Base-by-base conservation (phyloP, 2,113 vertebrate genomes). In the Ciconia maguari region DNA sequence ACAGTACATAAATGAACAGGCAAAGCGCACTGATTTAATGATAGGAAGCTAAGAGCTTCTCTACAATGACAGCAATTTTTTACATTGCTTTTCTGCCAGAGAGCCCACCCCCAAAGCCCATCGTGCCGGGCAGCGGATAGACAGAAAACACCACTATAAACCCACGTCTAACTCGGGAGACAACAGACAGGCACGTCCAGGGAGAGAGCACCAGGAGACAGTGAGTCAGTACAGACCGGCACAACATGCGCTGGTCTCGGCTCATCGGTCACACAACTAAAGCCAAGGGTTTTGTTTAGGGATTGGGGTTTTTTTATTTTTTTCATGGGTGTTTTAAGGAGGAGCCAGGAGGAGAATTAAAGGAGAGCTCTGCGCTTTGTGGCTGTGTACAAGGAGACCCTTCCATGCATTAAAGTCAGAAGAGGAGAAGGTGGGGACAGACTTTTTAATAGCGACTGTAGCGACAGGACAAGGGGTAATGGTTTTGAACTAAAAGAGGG, bases 161-260 rank as follows among this genome's bases (percentile, higher is more conserved):
- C 6, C 90, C 81, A 61, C 1, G 12, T 57, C 82, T 32, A 52
- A 48, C 34, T 26, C 25, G 2, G 48, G 85, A 94, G 90, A 83
- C 68, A 70, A 92, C 87, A 91, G 96, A 83, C 92, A 80, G 88
- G 87, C 93, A 96, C 65, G 87, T 93, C 93, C 94, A 91, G 89
- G 1, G 1, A 27, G 69, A 71, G 72, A 82, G 89, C 69, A 91
- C 80, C 84, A 68, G 89, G 87, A 95, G 95, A 93, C 78, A 54
- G 83, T 95, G 95, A 95, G 89, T 95, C 87, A 94, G 91, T 55
- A 4, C 52, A 41, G 87, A 54, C 13, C 68, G 10, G 91, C 91
- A 92, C 51, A 68, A 61, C 74, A 52, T 0, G 54, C 27, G 0
- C 77, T 44, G 69, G 74, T 68, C 94, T 87, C 21, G 1, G 77